Evolutionary conservation across 2,797 vertebrate species (phyloP).

Genomic region (Serranus cabrilla): DNA sequence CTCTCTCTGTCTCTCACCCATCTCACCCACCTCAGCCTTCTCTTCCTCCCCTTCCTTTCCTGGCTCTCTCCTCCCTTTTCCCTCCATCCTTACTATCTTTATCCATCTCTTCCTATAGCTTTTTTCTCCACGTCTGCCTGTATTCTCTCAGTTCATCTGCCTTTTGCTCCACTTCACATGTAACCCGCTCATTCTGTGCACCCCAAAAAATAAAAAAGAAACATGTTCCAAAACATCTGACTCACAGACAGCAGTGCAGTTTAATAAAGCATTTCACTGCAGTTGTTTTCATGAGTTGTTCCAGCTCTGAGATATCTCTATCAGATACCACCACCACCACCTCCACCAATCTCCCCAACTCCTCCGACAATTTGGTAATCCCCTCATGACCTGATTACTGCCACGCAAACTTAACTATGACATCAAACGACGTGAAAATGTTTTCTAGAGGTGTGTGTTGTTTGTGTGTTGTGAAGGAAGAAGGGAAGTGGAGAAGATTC

Average conservation of each 20-base stretch:
- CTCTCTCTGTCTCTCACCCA: slow-evolving; percentile 54
- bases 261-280: slow-evolving; percentile 23
- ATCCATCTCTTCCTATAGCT: slow-evolving; percentile 8
- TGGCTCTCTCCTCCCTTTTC: slow-evolving; percentile 15
- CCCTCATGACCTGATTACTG: slow-evolving; percentile 71
- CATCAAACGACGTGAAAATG: slow-evolving; percentile 34
- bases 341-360: slow-evolving; percentile 35
- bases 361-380: slow-evolving; percentile 69
- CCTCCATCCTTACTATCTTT: slow-evolving; percentile 23
- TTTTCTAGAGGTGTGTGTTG: not conserved
- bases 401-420: slow-evolving; percentile 44
- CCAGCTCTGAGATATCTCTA: not conserved
- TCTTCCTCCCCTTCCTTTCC: slow-evolving; percentile 34
- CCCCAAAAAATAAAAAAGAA: not conserved
- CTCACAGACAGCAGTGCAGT: not conserved
- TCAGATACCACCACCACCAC: slow-evolving; percentile 5
- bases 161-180: slow-evolving; percentile 1
- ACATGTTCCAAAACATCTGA: not conserved
- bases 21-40: slow-evolving; percentile 41
- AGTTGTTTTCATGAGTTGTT: slow-evolving; percentile 16
- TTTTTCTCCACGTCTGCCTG: slow-evolving; percentile 3
- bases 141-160: not conserved
- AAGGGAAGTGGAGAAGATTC: not conserved
- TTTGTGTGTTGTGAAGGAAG: not conserved
- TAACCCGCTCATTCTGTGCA: no score